Evolutionary conservation across 2,797 vertebrate genomes (phyloP).

Genomic region (Helarctos malayanus): DNA sequence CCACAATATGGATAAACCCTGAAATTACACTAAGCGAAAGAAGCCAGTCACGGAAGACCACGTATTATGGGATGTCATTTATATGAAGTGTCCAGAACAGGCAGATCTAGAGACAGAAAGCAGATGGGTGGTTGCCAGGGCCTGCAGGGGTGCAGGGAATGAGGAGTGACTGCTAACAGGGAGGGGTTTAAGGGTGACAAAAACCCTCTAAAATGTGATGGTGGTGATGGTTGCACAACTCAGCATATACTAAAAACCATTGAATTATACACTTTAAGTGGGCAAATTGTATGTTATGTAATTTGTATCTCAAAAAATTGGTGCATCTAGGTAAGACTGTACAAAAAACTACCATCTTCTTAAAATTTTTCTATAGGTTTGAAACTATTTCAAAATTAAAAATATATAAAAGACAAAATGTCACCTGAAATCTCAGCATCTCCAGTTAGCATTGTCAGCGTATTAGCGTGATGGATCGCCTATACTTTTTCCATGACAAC

Average conservation of each 20-base stretch:
- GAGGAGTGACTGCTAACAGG: background rate
- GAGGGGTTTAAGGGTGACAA: background rate
- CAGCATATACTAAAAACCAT: background rate
- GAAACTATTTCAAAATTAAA: slow-evolving; percentile 44
- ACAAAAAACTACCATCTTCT: slow-evolving; percentile 34
- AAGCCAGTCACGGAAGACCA: background rate
- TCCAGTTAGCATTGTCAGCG: background rate
- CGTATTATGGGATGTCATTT: background rate
- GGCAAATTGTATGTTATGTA: background rate
- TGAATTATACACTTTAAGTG: background rate
- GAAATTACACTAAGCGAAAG: background rate
- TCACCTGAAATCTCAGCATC: background rate
- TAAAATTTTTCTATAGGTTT: background rate
- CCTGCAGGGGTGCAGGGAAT: background rate
- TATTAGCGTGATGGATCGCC: too few species aligned
- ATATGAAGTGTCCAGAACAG: background rate
- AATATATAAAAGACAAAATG: background rate
- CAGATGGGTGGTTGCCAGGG: background rate
- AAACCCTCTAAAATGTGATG: background rate
- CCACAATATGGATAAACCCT: background rate
- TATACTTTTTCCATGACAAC: background rate
- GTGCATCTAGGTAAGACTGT: background rate
- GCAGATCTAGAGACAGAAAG: background rate
- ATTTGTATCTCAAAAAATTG: background rate
- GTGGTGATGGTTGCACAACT: background rate